These are phyloP conservation scores for Arenicola marina DNA, from an alignment of 2,888 invertebrate genomes.

Conservation along the genomic window DNA sequence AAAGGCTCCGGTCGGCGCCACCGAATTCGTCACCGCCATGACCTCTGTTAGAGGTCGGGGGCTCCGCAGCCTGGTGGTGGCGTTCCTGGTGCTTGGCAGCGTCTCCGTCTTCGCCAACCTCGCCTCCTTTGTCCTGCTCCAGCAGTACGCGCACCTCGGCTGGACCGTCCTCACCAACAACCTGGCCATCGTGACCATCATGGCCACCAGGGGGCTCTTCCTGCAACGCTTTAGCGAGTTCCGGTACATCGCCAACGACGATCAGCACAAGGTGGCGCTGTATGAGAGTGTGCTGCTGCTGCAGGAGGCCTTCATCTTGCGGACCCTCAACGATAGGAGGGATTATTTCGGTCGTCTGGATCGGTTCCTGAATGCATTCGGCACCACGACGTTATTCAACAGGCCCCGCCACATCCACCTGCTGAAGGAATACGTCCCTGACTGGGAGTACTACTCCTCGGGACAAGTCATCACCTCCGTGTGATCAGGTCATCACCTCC, in stretches of 20 bases:
- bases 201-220: not conserved
- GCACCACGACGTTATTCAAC: not conserved
- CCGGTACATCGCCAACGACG: not conserved
- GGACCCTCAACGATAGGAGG: not conserved
- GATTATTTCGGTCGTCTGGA: not conserved
- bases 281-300: slow-evolving; percentile 14
- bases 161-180: slow-evolving; percentile 24
- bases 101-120: not conserved
- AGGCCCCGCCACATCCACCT: not conserved
- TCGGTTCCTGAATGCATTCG: not conserved
- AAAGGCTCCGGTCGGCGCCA: not conserved
- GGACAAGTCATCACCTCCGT: not conserved
- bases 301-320: slow-evolving; percentile 6
- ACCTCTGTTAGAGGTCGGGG: not conserved
- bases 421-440: not conserved
- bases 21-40: not conserved
- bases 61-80: not conserved
- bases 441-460: not conserved
- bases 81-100: not conserved
- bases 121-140: slow-evolving; percentile 3
- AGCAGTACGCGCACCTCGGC: slow-evolving; percentile 8
- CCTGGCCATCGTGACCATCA: slow-evolving; percentile 6
- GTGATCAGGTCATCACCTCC: not conserved
- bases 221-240: not conserved
- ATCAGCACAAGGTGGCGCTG: slow-evolving; percentile 17